Evolutionary conservation across 92 coral and sea anemone genomes (phyloP).

Genomic region (Paramuricea clavata): DNA sequence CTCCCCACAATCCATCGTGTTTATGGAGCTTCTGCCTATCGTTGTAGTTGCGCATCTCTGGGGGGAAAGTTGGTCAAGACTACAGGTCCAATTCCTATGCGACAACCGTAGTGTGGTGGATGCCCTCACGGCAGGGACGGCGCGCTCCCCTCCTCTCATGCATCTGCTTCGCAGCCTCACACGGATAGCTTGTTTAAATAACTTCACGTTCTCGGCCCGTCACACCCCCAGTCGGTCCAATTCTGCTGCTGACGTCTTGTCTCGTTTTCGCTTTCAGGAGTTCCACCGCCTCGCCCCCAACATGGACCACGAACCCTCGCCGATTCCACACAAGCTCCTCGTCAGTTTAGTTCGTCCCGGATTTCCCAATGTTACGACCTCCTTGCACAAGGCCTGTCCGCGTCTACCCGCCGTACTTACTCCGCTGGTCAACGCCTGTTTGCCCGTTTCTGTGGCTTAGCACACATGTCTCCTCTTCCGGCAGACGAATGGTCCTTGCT

Average conservation of each 20-base stretch:
- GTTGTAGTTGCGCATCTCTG: too few relatives aligned
- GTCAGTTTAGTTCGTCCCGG: too few relatives aligned
- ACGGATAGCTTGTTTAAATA: conserved; percentile 24
- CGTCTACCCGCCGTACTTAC: conserved; percentile 46
- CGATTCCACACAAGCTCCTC: too few relatives aligned
- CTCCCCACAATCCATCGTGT: background rate
- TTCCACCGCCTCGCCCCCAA: conserved; percentile 66
- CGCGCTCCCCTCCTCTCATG: conserved; percentile 47
- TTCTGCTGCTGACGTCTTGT: conserved; percentile 58
- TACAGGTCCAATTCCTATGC: conserved; percentile 21
- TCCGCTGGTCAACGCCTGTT: conserved; percentile 44
- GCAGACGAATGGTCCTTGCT: background rate
- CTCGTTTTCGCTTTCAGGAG: conserved; percentile 63
- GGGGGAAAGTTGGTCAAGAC: background rate
- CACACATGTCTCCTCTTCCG: background rate
- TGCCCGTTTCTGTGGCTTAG: background rate
- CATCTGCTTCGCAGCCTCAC: conserved; percentile 49
- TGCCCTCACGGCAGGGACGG: conserved; percentile 44
- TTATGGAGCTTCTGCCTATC: background rate
- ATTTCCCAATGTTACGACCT: too few relatives aligned
- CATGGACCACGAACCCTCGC: too few relatives aligned
- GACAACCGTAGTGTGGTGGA: conserved; percentile 62
- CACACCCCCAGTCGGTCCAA: conserved; percentile 55
- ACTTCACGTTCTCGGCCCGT: conserved; percentile 42
- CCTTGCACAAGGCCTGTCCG: conserved; percentile 59